Percentiles rank a stretch among this genome's conserved stretches.
phyloP scores from a whole-genome alignment of 2,797 vertebrate genomes.

The Microctenopoma steveboyesi region DNA sequence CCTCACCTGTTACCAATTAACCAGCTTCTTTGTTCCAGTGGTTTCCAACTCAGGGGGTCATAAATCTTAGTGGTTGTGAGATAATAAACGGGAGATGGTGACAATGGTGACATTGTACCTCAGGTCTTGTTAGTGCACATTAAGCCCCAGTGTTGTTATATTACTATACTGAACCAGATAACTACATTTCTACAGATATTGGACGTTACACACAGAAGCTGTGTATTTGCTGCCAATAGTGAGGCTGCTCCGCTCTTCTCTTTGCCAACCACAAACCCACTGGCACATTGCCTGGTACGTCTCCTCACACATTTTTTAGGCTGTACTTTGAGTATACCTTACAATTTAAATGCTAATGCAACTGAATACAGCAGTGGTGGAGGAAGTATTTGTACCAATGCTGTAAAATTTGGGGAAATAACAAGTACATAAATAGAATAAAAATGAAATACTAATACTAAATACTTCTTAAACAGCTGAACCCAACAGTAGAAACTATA shows the following conservation, averaged over 20 bases:
- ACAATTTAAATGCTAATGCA: conserved; percentile 5
- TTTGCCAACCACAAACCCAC: conserved; percentile 38
- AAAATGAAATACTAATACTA: too few relatives aligned
- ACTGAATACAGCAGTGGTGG: background rate
- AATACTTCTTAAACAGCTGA: too few relatives aligned
- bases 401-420: too few relatives aligned
- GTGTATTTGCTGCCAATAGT: conserved; percentile 39
- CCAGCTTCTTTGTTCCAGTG: background rate
- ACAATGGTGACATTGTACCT: background rate
- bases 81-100: background rate
- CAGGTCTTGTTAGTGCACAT: background rate
- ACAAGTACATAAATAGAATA: too few relatives aligned
- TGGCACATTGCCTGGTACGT: conserved; percentile 53
- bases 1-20: too few relatives aligned
- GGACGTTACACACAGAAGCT: conserved; percentile 52
- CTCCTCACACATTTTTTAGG: conserved; percentile 40
- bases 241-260: conserved; percentile 18
- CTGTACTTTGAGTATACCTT: conserved; percentile 35
- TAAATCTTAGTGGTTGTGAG: background rate
- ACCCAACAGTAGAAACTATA: too few relatives aligned
- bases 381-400: background rate
- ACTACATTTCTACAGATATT: conserved; percentile 32
- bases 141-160: background rate
- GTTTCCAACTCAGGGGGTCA: background rate
- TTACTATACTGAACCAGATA: background rate